Evolutionary conservation across 2,797 vertebrate species (phyloP), one percentile per base, ranked within the genome.

Genomic region (Melopsittacus undulatus): DNA sequence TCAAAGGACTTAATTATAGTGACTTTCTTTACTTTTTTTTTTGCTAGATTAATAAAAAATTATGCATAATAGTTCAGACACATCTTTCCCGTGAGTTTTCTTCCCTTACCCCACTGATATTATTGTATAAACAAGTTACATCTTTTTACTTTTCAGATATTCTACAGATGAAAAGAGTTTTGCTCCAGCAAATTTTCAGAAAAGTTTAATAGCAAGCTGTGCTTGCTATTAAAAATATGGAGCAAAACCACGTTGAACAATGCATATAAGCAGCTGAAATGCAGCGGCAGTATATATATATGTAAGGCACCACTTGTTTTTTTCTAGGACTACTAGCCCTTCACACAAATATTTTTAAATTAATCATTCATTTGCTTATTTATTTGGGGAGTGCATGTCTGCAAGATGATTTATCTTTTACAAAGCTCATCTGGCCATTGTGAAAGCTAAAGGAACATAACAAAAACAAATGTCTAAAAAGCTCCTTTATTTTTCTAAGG

Each of bases 381-480:
- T 85, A 57, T 68, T 80, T 72, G 23, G 29, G 15, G 16, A 40
- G 7, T 26, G 9, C 10, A 48, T 1, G 2, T 92, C 67, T 88
- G 7, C 66, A 82, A 46, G 18, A 69, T 78, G 30, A 89, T 91
- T 91, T 86, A 66, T 83, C 49, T 81, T 83, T 14, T 66, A 57
- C 38, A 79, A 86, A 93, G 34, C 54, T 83, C 64, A 75, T 84
- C 75, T 95, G 94, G 73, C 34, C 89, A 69, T 87, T 89, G 30
- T 87, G 84, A 93, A 92, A 92, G 32, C 29, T 92, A 30, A 18
- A 83, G 77, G 54, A 92, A 82, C 57, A 81, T 11, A 29, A 38
- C 14, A 72, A 74, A 93, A 86, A 87, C 34, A 94, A 92, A 87
- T 18, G 43, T 30, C 38, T 80, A 69, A 75, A 48, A 69, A 56